Evolutionary conservation across 1,140 invertebrate species (phyloP), one percentile per base, ranked within the genome.

Genomic region (Holcopasites calliopsidis): DNA sequence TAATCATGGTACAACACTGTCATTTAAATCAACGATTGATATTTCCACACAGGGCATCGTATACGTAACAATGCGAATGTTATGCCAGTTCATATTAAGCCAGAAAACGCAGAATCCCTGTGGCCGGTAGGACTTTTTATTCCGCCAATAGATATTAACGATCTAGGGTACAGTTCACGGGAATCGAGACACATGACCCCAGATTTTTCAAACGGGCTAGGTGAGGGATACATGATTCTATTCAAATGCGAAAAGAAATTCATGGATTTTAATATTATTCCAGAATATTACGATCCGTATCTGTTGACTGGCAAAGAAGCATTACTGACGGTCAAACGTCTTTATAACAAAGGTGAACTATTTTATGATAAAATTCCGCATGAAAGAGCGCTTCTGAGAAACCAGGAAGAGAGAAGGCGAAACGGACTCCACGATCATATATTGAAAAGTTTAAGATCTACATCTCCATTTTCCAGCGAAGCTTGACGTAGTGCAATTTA

Each of bases 361-460:
- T 95, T 93, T 87, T 94, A 93, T 80, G 90, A 93, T 55, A 92
- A 95, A 54, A 93, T 94, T 76, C 94, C 94, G 1, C 94, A 95
- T 76, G 91, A 92, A n/a, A 86, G 92, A 73, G 92, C 94, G 0
- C 76, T 95, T 8, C 85, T 94, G 1, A 89, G 89, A 44, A 93
- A 95, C 80, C 94, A 95, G 83, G 88, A 93, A 69, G 86, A 93
- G n/a, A 89, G 94, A 66, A 76, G 87, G 21, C 74, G 86, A 18
- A 95, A 94, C 80, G 92, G 93, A 26, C 87, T 95, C 1, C 86
- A 91, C 33, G 92, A 90, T 1, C 91, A 95, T 78, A 85, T 92
- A 23, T 87, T 95, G 13, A 93, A 92, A 3, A 95, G 94, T 79
- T 89, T 94, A 81, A 92, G 94, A 75, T 86, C 90, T 5, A 89